Percentiles rank a stretch among this genome's conserved stretches.
Conservation (phyloP, 2,797 vertebrate species). For the Ctenopoma kingsleyae region DNA sequence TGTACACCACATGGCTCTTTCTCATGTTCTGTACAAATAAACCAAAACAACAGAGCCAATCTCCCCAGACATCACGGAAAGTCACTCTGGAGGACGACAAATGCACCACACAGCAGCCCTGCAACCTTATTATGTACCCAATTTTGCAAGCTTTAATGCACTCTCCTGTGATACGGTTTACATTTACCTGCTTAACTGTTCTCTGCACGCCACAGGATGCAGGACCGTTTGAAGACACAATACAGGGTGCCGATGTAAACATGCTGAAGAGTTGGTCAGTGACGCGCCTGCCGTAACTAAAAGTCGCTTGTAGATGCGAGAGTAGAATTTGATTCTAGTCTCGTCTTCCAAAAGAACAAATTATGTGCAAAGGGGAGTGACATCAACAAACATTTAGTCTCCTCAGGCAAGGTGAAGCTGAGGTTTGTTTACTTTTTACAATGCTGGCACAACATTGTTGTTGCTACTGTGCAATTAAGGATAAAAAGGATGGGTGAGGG, state of each 20-base stretch:
- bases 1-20: slow-evolving; percentile 36
- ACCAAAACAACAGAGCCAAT: slow-evolving; percentile 28
- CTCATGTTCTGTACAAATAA: slow-evolving; percentile 54
- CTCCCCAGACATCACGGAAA: slow-evolving; percentile 42
- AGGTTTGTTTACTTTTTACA: slow-evolving; percentile 25
- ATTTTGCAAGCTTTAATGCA: slow-evolving; percentile 36
- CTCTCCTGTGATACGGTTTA: slow-evolving; percentile 20
- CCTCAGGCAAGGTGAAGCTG: neutral
- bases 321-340: neutral
- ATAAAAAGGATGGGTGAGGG: neutral
- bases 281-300: neutral
- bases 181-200: slow-evolving; percentile 28
- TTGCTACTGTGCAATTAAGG: neutral
- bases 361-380: neutral
- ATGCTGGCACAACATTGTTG: neutral
- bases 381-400: slow-evolving; percentile 17
- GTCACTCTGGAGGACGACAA: slow-evolving; percentile 31
- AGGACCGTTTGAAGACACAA: neutral
- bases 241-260: neutral
- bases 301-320: neutral
- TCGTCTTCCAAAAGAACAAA: neutral
- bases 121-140: slow-evolving; percentile 29
- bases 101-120: neutral
- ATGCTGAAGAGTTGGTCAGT: neutral
- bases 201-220: neutral